Evolutionary conservation across 2,797 vertebrate species (phyloP).

Genomic region (Thaleichthys pacificus): DNA sequence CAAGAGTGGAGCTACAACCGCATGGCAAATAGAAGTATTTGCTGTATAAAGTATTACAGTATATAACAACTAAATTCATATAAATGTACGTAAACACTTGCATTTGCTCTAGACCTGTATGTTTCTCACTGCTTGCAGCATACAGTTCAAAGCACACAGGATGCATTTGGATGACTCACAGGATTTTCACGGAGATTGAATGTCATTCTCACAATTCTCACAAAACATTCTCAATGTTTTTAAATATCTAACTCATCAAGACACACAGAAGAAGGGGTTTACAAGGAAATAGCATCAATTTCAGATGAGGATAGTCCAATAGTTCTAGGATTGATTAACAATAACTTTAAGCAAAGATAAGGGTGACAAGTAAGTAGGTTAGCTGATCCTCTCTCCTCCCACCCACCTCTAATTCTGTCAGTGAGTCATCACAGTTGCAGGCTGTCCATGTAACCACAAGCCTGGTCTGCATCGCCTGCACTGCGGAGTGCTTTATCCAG

Average conservation of each 20-base stretch:
- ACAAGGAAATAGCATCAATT: no score
- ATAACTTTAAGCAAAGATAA: background rate
- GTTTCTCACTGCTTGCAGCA: slow-evolving; percentile 34
- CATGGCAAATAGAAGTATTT: no score
- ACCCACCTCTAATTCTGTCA: slow-evolving; percentile 6
- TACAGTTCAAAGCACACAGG: slow-evolving; percentile 29
- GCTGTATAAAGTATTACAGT: no score
- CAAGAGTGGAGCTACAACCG: no score
- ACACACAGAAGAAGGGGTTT: background rate
- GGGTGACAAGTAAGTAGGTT: slow-evolving; percentile 22
- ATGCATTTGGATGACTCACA: slow-evolving; percentile 40
- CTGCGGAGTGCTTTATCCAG: background rate
- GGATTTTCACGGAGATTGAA: background rate
- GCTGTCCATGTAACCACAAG: background rate
- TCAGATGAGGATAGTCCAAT: background rate
- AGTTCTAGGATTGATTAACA: background rate
- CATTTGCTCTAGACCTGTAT: slow-evolving; percentile 20
- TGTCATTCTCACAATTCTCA: no score
- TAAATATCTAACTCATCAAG: background rate
- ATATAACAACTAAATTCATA: background rate
- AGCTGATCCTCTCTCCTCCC: slow-evolving; percentile 29
- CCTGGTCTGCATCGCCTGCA: background rate
- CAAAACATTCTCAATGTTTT: no score
- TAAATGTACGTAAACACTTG: slow-evolving; percentile 32
- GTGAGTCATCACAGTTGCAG: slow-evolving; percentile 18